Evolutionary conservation across 2,113 vertebrate genomes (phyloP).

Genomic region (Trogon melanurus): DNA sequence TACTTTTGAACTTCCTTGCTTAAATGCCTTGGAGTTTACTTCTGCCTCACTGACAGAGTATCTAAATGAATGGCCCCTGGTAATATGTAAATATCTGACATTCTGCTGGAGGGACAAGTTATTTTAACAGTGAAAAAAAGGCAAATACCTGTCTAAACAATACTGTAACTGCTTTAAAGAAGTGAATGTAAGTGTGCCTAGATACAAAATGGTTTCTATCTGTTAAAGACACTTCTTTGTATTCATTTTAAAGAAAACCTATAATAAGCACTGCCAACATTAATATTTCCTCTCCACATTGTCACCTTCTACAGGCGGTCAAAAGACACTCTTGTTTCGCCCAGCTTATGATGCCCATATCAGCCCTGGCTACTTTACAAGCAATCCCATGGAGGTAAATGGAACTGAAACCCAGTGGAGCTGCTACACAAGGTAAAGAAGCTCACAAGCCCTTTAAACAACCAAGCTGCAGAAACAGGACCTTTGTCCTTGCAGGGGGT

Average conservation of each 20-base stretch:
- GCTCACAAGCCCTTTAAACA: not conserved
- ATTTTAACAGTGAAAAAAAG: not conserved
- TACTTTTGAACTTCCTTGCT: not conserved
- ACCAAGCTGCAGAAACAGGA: not conserved
- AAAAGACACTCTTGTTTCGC: not conserved
- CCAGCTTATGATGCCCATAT: accelerated
- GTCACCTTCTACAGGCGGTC: not conserved
- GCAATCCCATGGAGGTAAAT: not conserved
- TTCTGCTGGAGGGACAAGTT: not conserved
- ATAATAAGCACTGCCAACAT: not conserved
- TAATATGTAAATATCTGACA: not conserved
- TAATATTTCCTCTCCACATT: not conserved
- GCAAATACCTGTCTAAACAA: not conserved
- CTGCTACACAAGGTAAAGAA: not conserved
- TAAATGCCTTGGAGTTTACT: not conserved
- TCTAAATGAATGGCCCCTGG: not conserved
- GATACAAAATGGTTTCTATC: not conserved
- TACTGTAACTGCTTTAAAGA: not conserved
- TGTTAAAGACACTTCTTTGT: not conserved
- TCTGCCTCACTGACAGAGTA: not conserved
- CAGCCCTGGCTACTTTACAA: not conserved
- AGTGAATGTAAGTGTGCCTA: not conserved
- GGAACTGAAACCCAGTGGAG: not conserved
- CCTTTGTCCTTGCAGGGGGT: not conserved
- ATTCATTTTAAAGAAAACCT: not conserved